Percentiles rank a stretch among this genome's conserved stretches.
These are phyloP conservation scores for Jordanella pulchra DNA, from an alignment of 2,797 vertebrate genomes.

Conservation along the genomic window DNA sequence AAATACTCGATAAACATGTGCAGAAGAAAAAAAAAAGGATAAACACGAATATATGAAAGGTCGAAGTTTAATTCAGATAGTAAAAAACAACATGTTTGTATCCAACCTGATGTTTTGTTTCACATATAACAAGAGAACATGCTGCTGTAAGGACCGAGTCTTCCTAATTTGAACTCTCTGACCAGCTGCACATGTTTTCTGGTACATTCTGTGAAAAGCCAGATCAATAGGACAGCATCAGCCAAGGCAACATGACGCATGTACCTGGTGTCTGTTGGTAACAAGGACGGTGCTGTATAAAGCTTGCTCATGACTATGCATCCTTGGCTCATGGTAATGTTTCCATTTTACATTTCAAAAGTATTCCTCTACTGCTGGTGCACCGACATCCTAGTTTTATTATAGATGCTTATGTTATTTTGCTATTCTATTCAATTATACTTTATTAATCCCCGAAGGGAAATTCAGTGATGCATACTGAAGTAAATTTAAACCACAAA, in stretches of 20 bases:
- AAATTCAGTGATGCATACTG: too few species aligned
- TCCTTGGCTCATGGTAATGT: background rate
- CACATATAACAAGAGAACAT: background rate
- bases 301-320: slow-evolving; percentile 1
- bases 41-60: background rate
- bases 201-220: slow-evolving; percentile 5
- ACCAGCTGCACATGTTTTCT: slow-evolving; percentile 1
- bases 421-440: too few species aligned
- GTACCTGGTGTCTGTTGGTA: background rate
- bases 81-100: background rate
- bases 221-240: slow-evolving; percentile 3
- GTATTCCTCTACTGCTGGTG: too few species aligned
- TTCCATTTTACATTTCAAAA: background rate
- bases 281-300: background rate
- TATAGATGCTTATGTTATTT: too few species aligned
- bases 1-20: background rate
- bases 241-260: background rate
- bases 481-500: too few species aligned
- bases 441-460: too few species aligned
- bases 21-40: background rate
- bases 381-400: too few species aligned
- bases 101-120: background rate
- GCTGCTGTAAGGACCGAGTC: background rate
- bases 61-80: background rate
- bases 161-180: background rate